Evolutionary conservation across 2,888 invertebrate genomes (phyloP).

Genomic region (Cerceris rybyensis): DNA sequence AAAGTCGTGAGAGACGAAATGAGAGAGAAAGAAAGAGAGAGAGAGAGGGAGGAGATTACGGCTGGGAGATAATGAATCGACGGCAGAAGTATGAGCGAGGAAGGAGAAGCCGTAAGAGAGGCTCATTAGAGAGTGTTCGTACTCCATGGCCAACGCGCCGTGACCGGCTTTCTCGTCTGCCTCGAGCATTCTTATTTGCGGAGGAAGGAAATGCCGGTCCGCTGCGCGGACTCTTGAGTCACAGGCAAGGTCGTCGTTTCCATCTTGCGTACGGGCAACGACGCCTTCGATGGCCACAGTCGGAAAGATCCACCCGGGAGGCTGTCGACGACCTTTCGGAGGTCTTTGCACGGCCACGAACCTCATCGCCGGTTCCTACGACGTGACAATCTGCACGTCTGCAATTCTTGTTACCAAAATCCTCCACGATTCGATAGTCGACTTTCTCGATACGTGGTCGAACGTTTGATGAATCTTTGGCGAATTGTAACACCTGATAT

Average conservation of each 20-base stretch:
- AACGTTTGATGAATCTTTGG: too few relatives aligned
- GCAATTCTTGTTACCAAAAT: slow-evolving; percentile 1
- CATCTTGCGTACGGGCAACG: slow-evolving; percentile 6
- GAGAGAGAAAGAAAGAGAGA: slow-evolving; percentile 11
- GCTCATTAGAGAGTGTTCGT: slow-evolving; percentile 81
- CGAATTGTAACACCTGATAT: too few relatives aligned
- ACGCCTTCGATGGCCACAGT: slow-evolving; percentile 3
- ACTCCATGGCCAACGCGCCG: slow-evolving; percentile 80
- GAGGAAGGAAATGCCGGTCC: slow-evolving; percentile 73
- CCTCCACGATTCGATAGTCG: neutral
- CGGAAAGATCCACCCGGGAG: slow-evolving; percentile 28
- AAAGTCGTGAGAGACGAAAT: neutral
- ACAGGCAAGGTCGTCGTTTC: slow-evolving; percentile 78
- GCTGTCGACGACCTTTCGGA: slow-evolving; percentile 30
- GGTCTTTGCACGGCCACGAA: slow-evolving; percentile 33
- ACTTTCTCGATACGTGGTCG: too few relatives aligned
- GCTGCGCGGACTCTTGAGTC: slow-evolving; percentile 70
- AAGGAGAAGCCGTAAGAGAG: slow-evolving; percentile 73
- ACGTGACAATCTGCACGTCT: slow-evolving; percentile 24
- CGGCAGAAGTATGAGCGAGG: slow-evolving; percentile 66
- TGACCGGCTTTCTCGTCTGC: slow-evolving; percentile 81
- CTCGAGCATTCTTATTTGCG: slow-evolving; percentile 75
- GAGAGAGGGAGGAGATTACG: slow-evolving; percentile 33
- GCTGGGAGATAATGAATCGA: slow-evolving; percentile 69
- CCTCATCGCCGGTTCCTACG: too few relatives aligned